Conservation (phyloP, 2,113 vertebrate species). For the Anseranas semipalmata region DNA sequence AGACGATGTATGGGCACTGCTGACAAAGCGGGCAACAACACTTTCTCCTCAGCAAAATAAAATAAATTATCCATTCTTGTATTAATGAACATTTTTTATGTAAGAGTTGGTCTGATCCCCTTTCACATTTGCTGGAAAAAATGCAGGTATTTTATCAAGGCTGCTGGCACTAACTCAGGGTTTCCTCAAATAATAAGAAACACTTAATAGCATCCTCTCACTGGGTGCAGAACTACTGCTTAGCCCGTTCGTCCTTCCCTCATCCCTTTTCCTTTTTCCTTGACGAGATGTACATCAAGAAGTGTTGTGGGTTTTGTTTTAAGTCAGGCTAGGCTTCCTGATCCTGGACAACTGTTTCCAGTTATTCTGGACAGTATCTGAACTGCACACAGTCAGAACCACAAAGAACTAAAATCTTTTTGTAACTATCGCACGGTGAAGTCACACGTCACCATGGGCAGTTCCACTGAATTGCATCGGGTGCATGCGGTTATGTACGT, state of each 20-base stretch:
- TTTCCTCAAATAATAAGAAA: not conserved
- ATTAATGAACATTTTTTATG: not conserved
- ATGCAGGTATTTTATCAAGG: not conserved
- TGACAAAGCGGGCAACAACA: not conserved
- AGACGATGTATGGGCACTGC: too few species aligned
- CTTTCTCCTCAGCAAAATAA: not conserved
- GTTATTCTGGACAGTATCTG: not conserved
- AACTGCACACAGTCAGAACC: not conserved
- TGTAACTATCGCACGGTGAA: accelerated
- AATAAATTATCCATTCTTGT: not conserved
- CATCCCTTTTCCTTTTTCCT: not conserved
- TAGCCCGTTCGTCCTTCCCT: not conserved
- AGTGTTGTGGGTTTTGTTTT: not conserved
- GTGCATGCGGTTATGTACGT: accelerated
- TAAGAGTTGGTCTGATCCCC: not conserved
- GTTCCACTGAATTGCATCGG: not conserved
- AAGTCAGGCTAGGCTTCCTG: not conserved
- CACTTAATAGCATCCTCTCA: not conserved
- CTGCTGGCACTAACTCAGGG: not conserved
- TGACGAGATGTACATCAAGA: not conserved
- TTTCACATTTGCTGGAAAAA: not conserved
- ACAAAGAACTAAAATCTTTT: too few species aligned
- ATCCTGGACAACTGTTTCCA: not conserved
- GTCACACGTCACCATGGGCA: not conserved
- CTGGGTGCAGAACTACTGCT: not conserved